phyloP scores from a whole-genome alignment of 2,888 invertebrate genomes.

The Tiliacea citrago region DNA sequence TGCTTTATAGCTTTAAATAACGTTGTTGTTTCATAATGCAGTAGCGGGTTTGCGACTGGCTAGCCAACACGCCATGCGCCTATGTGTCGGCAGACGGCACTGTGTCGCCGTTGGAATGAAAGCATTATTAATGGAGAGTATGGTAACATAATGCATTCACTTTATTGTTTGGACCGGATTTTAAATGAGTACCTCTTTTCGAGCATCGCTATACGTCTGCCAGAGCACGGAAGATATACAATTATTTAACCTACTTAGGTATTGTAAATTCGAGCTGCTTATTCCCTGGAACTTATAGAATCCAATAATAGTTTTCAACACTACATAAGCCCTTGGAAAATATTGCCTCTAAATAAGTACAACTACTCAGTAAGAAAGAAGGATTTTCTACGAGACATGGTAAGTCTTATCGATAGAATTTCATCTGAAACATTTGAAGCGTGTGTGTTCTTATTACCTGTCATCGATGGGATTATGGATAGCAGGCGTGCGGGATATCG shows the following conservation, averaged over 20 bases:
- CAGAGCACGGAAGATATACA: not conserved
- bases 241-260: not conserved
- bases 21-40: constrained; percentile 46
- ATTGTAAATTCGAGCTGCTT: not conserved
- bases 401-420: constrained; percentile 32
- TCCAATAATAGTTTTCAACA: not conserved
- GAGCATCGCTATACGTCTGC: not conserved
- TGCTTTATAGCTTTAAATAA: constrained; percentile 27
- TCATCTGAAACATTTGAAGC: constrained; percentile 33
- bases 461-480: constrained; percentile 45
- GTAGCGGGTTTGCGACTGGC: constrained; percentile 30
- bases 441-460: constrained; percentile 37
- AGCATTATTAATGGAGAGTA: constrained; percentile 23
- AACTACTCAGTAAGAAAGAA: not conserved
- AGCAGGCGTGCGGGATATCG: not conserved
- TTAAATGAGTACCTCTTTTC: constrained; percentile 14
- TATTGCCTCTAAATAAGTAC: not conserved
- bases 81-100: constrained; percentile 17
- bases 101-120: constrained; percentile 32
- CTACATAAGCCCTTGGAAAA: not conserved
- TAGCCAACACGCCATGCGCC: constrained; percentile 26
- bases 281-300: not conserved
- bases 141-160: not conserved
- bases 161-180: constrained; percentile 24
- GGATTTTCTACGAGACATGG: constrained; percentile 12